phyloP scores from a whole-genome alignment of 2,113 vertebrate genomes.

The Shinisaurus crocodilurus region DNA sequence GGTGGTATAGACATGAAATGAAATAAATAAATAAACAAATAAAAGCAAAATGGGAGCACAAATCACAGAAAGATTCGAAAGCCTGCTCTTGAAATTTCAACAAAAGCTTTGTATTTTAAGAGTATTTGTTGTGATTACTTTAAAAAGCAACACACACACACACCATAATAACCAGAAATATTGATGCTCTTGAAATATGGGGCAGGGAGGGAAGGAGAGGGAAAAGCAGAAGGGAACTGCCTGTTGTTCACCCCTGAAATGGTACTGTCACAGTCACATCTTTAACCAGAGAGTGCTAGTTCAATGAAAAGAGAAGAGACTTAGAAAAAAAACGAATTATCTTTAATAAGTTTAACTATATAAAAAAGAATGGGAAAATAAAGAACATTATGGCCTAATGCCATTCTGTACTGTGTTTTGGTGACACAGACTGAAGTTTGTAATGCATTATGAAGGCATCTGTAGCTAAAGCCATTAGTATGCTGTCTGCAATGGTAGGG shows the following conservation, averaged over 20 bases:
- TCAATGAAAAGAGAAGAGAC: neutral
- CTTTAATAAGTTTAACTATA: neutral
- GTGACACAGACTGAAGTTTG: conserved; percentile 33
- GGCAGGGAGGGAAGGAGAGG: neutral
- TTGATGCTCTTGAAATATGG: too few relatives aligned
- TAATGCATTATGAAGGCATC: conserved; percentile 12
- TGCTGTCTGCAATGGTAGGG: conserved; percentile 39
- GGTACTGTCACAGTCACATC: neutral
- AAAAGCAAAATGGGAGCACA: neutral
- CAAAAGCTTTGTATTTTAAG: neutral
- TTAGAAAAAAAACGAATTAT: conserved; percentile 20
- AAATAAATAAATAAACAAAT: too few relatives aligned
- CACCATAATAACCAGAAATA: neutral
- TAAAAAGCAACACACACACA: neutral
- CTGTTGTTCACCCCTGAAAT: neutral
- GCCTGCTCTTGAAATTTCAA: neutral
- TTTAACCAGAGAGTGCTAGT: neutral
- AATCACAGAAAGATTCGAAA: neutral
- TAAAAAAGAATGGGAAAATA: conserved; percentile 40
- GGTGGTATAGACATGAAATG: too few relatives aligned
- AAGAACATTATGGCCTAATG: neutral
- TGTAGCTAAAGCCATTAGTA: conserved; percentile 41
- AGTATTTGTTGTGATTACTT: neutral
- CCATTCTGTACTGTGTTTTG: conserved; percentile 14
- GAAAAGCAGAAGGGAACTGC: neutral